Base-by-base conservation (phyloP, 2,888 invertebrate species). In the Drosophila anomalata region DNA sequence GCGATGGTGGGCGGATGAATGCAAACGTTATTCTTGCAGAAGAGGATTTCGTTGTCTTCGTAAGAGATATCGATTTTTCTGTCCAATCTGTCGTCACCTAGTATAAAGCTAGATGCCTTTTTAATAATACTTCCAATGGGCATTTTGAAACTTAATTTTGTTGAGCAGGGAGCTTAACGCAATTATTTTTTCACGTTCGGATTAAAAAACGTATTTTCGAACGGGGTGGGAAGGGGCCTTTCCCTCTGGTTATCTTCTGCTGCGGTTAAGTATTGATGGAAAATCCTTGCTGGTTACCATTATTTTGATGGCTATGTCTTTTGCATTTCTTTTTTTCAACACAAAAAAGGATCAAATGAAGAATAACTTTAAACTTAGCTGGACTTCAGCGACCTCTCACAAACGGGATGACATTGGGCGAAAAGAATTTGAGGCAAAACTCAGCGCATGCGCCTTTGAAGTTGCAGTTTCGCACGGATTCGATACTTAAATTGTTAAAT, bases 1-100 rank as follows among this genome's bases (percentile, higher is more conserved):
- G 96, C 94, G 70, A 96, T 94, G 0, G 96, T 96, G 51, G 97
- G 97, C 6, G 98, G 98, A 93, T 99, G 98, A 48, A 99, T 98
- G 91, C 98, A 99, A 36, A 99, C 98, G 92, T 99, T 98, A 91
- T 99, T 99, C 93, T 98, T 99, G 92, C 97, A 96, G 91, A 96
- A 97, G 53, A 97, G 92, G 68, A 96, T 94, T 93, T 97, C 97
- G 88, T 96, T 96, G 92, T 97, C 96, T 90, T 96, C 95, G 89
- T 96, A 96, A 88, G 93, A 92, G 47, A 93, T 93, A 74, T 93
- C 93, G 81, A 94, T 93, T 85, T 94, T 94, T 88, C 93, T 93
- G 69, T 93, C 93, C 74, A 94, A 93, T 76, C 93, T 93, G 70
- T 95, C 95, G 69, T 95, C 95, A 51, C 96, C 96, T 59, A 96